Percentiles rank a stretch among this genome's conserved stretches.
These are phyloP conservation scores for Campylomormyrus tamandua DNA, from an alignment of 2,113 vertebrate genomes.

Conservation along the genomic window DNA sequence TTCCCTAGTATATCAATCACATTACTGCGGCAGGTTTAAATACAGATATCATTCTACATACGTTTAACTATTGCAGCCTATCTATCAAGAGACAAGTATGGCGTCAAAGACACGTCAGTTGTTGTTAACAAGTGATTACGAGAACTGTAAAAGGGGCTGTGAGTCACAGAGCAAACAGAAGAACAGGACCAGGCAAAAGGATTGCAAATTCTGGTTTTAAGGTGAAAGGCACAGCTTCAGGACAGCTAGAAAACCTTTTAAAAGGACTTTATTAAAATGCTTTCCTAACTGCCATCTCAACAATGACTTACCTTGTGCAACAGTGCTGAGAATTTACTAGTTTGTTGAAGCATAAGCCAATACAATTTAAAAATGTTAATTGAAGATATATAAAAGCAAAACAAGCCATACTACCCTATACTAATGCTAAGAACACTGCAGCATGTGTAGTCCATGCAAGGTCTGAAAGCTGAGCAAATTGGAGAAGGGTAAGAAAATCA, in stretches of 20 bases:
- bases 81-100: not conserved
- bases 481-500: not conserved
- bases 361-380: not conserved
- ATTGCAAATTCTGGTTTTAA: not conserved
- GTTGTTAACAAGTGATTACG: conserved; percentile 7
- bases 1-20: not conserved
- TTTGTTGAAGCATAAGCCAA: not conserved
- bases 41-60: not conserved
- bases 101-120: conserved; percentile 12
- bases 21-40: not conserved
- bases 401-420: not conserved
- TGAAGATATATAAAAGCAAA: not conserved
- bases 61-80: not conserved
- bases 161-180: conserved; percentile 15
- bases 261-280: not conserved
- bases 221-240: not conserved
- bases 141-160: not conserved
- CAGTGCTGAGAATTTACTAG: not conserved
- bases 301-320: not conserved
- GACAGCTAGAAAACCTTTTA: not conserved
- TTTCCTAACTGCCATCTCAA: not conserved
- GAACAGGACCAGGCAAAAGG: not conserved
- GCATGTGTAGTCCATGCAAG: not conserved
- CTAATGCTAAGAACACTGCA: not conserved
- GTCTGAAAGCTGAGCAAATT: not conserved